phyloP scores from a whole-genome alignment of 1,140 invertebrate species.

The Nasonia giraulti region DNA sequence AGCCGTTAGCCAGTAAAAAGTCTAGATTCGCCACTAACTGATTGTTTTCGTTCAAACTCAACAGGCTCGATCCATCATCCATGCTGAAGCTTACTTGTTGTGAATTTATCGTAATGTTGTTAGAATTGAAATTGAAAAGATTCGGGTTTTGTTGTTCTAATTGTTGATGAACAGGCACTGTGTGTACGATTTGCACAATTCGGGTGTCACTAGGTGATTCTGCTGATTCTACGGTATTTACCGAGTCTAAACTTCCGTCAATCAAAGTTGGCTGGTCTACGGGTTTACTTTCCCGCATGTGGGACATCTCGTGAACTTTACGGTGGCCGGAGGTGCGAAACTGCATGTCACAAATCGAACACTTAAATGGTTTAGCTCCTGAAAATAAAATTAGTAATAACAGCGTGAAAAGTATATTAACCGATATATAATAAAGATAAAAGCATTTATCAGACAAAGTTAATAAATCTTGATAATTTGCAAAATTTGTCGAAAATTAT shows the following conservation, averaged over 20 bases:
- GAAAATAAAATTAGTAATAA: conserved; percentile 59
- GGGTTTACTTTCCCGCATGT: conserved; percentile 69
- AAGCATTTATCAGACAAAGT: neutral
- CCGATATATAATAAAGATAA: conserved; percentile 32
- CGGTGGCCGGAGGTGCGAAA: conserved; percentile 83
- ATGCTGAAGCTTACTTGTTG: conserved; percentile 65
- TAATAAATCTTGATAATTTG: neutral
- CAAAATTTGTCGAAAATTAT: neutral
- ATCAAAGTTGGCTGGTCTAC: conserved; percentile 4
- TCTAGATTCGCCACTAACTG: conserved; percentile 66
- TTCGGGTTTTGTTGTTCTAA: conserved; percentile 15
- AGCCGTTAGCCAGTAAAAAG: conserved; percentile 63
- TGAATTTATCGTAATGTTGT: conserved; percentile 58
- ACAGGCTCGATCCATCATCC: conserved; percentile 56
- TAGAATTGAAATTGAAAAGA: conserved; percentile 53
- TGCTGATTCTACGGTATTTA: neutral
- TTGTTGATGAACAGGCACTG: neutral
- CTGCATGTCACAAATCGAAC: conserved; percentile 77
- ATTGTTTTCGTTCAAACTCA: conserved; percentile 63
- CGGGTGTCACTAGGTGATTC: neutral
- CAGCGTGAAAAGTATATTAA: conserved; percentile 53
- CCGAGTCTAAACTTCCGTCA: conserved; percentile 40
- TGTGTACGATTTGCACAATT: conserved; percentile 30
- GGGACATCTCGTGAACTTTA: conserved; percentile 78
- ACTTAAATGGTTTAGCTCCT: conserved; percentile 82